Evolutionary conservation across 2,888 invertebrate genomes (phyloP).

Genomic region (Uropetala carovei): DNA sequence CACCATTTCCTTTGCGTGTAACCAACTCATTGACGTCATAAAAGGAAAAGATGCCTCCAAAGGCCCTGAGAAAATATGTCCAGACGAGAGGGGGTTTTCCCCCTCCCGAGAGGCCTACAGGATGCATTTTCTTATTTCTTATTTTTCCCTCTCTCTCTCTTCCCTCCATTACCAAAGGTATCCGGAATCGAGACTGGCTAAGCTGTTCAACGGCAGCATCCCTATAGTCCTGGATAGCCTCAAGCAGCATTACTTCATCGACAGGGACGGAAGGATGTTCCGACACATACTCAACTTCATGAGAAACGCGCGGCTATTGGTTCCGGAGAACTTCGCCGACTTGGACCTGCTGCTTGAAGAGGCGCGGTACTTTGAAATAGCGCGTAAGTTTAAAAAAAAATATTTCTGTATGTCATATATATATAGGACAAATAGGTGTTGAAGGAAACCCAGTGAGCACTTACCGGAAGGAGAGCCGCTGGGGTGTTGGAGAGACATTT

Average conservation of each 20-base stretch:
- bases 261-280: slow-evolving; percentile 98
- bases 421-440: neutral
- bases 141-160: neutral
- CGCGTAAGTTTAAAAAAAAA: slow-evolving; percentile 80
- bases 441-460: no score
- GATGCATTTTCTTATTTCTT: neutral
- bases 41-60: neutral
- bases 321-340: slow-evolving; percentile 92
- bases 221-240: slow-evolving; percentile 96
- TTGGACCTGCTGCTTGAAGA: slow-evolving; percentile 93
- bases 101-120: neutral
- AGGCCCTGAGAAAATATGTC: neutral
- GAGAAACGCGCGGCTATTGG: slow-evolving; percentile 90
- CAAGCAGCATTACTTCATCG: slow-evolving; percentile 99
- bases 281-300: slow-evolving; percentile 98
- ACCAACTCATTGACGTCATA: neutral
- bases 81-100: neutral
- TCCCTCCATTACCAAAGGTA: slow-evolving; percentile 81
- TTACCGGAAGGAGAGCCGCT: no score
- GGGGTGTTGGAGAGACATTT: no score
- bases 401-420: neutral
- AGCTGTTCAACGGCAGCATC: slow-evolving; percentile 95
- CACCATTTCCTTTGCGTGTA: slow-evolving; percentile 1
- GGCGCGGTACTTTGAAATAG: slow-evolving; percentile 92
- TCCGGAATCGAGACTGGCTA: slow-evolving; percentile 93